These are phyloP conservation scores for Drosophila repleta DNA, from an alignment of 1,140 invertebrate genomes.

Conservation along the genomic window DNA sequence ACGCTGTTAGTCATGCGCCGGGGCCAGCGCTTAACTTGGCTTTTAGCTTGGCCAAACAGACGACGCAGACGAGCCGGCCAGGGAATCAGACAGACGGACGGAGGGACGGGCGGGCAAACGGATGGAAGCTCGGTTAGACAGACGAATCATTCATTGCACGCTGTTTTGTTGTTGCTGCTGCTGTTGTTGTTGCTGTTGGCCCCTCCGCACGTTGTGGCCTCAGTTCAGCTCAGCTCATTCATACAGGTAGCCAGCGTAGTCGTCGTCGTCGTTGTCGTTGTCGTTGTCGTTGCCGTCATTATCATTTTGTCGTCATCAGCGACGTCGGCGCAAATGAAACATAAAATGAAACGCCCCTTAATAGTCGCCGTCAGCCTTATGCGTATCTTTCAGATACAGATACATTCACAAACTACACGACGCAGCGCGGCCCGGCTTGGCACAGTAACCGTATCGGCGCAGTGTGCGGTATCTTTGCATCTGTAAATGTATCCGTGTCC, in stretches of 20 bases:
- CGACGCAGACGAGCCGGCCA: slow-evolving; percentile 28
- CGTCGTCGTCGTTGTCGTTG: slow-evolving; percentile 37
- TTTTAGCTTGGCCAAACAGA: slow-evolving; percentile 50
- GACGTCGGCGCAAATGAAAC: slow-evolving; percentile 80
- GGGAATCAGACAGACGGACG: slow-evolving; percentile 22
- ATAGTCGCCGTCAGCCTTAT: slow-evolving; percentile 70
- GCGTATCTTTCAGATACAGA: slow-evolving; percentile 71
- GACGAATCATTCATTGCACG: slow-evolving; percentile 69
- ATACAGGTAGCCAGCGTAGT: slow-evolving; percentile 57
- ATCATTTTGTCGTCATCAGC: slow-evolving; percentile 81
- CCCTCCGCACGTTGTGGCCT: slow-evolving; percentile 6
- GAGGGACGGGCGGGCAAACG: slow-evolving; percentile 8
- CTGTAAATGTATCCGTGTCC: slow-evolving; percentile 36
- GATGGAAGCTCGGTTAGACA: slow-evolving; percentile 35
- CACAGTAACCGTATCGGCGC: slow-evolving; percentile 54
- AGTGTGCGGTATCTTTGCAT: slow-evolving; percentile 58
- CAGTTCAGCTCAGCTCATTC: slow-evolving; percentile 45
- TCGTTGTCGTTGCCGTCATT: slow-evolving; percentile 66
- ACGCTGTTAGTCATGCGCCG: slow-evolving; percentile 75
- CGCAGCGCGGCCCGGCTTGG: slow-evolving; percentile 38
- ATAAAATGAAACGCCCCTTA: slow-evolving; percentile 82
- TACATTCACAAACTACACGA: slow-evolving; percentile 19
- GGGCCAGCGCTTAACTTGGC: slow-evolving; percentile 70
- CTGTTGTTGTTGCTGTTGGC: slow-evolving; percentile 7
- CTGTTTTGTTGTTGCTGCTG: slow-evolving; percentile 9